Conservation (phyloP, 2,113 vertebrate genomes). For the Stegostoma tigrinum region DNA sequence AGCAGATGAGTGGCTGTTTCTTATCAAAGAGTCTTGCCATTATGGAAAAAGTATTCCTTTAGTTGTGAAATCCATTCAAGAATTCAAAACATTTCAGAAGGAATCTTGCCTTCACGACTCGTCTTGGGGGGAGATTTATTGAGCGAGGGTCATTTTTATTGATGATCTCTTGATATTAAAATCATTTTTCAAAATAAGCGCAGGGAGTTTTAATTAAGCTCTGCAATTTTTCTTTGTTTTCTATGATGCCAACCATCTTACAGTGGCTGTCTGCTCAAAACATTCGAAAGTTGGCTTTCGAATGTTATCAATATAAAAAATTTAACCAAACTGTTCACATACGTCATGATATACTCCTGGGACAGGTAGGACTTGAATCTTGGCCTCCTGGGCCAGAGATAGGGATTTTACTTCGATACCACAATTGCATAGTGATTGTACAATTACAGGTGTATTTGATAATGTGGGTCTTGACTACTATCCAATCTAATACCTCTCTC, state of each 20-base stretch:
- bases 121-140: not conserved
- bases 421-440: not conserved
- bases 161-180: not conserved
- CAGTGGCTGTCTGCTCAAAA: not conserved
- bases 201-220: not conserved
- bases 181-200: not conserved
- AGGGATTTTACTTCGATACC: no score
- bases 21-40: slow-evolving; percentile 14
- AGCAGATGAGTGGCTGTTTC: slow-evolving; percentile 33
- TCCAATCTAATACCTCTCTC: not conserved
- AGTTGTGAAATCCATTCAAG: not conserved
- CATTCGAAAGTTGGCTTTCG: not conserved
- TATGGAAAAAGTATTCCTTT: slow-evolving; percentile 4
- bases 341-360: no score
- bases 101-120: not conserved
- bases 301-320: not conserved
- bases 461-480: not conserved
- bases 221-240: not conserved
- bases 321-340: not conserved
- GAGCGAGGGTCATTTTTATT: not conserved
- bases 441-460: not conserved
- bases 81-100: not conserved
- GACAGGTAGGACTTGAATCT: no score
- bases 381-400: no score
- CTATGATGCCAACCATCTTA: not conserved